Evolutionary conservation across 2,888 invertebrate genomes (phyloP), one percentile per base, ranked within the genome.

Genomic region (Phorcus lineatus): DNA sequence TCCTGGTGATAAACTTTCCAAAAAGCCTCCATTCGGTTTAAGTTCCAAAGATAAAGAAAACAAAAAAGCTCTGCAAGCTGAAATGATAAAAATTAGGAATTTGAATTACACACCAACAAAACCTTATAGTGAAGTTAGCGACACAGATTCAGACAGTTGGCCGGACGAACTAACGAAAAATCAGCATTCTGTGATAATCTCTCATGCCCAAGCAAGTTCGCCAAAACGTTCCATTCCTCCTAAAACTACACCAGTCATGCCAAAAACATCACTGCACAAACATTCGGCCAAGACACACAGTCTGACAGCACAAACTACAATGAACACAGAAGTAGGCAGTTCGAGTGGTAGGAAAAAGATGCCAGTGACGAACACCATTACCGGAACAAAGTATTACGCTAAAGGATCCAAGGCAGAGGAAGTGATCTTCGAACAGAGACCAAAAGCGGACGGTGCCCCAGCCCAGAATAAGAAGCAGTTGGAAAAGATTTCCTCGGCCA

Each of bases 51-150:
- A 47, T 9, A 47, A 6, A 9, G 31, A 28, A 54, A 24, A 76
- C 17, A 36, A 24, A 9, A 24, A n/a, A 0, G 36, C 47, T 22
- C 19, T n/a, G 24, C 13, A 24, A 74, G 2, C 76, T 54, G 76
- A 76, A 28, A 54, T 53, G 28, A 53, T 28, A 1, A 76, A 1
- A 79, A 86, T 88, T 9, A 81, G 89, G 62, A 90, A 90, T 74
- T 82, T 87, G 22, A 88, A 88, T 81, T 90, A 90, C 82, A 88
- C 88, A 0, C 89, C 90, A 22, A 88, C 88, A 7, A 90, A 88
- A 77, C 90, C 90, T 28, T 90, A 90, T 70, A 79, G 81, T 57
- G 88, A 89, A 78, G 88, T 89, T 9, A 86, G 62, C 7, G 74
- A 76, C 16, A 40, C 54, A 17, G 52, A 62, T 55, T 57, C 70